Evolutionary conservation across 2,797 vertebrate genomes (phyloP).

Genomic region (Pygocentrus nattereri): DNA sequence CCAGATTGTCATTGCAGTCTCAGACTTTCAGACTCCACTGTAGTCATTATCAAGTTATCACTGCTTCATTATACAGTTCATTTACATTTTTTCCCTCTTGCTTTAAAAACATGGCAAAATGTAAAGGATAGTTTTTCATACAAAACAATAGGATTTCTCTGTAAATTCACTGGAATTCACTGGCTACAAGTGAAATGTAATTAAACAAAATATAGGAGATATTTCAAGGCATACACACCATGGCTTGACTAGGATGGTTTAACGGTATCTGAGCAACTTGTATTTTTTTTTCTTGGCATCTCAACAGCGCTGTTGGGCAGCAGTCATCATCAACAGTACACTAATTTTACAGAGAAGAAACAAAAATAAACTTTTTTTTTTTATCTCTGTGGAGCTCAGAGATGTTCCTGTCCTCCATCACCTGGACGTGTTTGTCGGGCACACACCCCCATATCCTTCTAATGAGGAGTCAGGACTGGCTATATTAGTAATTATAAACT

Average conservation of each 20-base stretch:
- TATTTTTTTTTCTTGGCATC: neutral
- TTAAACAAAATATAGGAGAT: too few species aligned
- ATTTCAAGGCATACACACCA: neutral
- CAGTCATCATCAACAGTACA: neutral
- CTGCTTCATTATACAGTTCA: too few species aligned
- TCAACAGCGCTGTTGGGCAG: neutral
- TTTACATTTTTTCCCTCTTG: too few species aligned
- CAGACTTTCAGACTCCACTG: too few species aligned
- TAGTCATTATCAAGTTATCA: too few species aligned
- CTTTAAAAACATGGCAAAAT: too few species aligned
- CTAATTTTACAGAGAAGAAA: neutral
- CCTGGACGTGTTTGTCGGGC: slow-evolving; percentile 35
- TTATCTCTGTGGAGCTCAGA: slow-evolving; percentile 5
- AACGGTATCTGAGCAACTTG: neutral
- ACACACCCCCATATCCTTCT: slow-evolving; percentile 64
- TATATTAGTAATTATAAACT: slow-evolving; percentile 79
- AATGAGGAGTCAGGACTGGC: slow-evolving; percentile 74
- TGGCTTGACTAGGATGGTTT: neutral
- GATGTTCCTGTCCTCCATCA: slow-evolving; percentile 50
- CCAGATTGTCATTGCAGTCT: too few species aligned
- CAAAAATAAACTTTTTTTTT: neutral
- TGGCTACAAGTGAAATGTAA: too few species aligned
- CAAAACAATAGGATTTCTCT: too few species aligned
- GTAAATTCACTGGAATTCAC: too few species aligned
- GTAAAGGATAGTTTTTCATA: too few species aligned